These are phyloP conservation scores for Nematolebias whitei DNA, from an alignment of 2,113 vertebrate species.

Conservation along the genomic window DNA sequence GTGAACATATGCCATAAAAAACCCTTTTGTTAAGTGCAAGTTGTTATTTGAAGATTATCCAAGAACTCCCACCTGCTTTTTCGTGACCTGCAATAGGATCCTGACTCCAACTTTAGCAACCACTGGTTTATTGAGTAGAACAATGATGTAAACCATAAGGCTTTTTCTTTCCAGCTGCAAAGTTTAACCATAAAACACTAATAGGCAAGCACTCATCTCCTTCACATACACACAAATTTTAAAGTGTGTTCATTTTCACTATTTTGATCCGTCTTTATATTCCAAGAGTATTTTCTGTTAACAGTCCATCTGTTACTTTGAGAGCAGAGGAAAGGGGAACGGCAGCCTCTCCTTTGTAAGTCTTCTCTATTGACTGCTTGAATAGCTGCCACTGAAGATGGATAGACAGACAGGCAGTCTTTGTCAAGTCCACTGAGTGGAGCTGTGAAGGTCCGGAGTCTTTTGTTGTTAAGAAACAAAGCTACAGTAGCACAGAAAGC, in stretches of 20 bases:
- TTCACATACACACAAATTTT: too few relatives aligned
- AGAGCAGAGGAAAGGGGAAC: conserved; percentile 35
- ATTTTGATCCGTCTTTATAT: not conserved
- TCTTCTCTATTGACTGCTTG: conserved; percentile 53
- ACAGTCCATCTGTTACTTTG: conserved; percentile 36
- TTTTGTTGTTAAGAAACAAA: conserved; percentile 10
- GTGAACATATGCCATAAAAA: too few relatives aligned
- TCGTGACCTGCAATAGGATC: too few relatives aligned
- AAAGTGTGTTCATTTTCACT: not conserved
- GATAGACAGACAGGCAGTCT: conserved; percentile 53
- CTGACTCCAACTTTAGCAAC: too few relatives aligned
- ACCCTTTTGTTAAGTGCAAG: too few relatives aligned
- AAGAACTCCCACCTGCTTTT: too few relatives aligned
- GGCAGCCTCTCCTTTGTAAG: conserved; percentile 49
- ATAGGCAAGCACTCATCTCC: too few relatives aligned
- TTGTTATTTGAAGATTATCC: too few relatives aligned
- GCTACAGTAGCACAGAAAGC: not conserved
- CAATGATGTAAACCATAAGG: not conserved
- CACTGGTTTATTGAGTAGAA: not conserved
- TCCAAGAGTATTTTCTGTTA: conserved; percentile 13
- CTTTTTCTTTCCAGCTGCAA: not conserved
- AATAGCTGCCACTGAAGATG: conserved; percentile 52
- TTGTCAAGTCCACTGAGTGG: conserved; percentile 37
- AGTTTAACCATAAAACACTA: not conserved
- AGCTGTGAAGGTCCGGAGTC: conserved; percentile 10